Evolutionary conservation across 2,888 invertebrate species (phyloP), one percentile per base, ranked within the genome.

Genomic region (Agriotes lineatus): DNA sequence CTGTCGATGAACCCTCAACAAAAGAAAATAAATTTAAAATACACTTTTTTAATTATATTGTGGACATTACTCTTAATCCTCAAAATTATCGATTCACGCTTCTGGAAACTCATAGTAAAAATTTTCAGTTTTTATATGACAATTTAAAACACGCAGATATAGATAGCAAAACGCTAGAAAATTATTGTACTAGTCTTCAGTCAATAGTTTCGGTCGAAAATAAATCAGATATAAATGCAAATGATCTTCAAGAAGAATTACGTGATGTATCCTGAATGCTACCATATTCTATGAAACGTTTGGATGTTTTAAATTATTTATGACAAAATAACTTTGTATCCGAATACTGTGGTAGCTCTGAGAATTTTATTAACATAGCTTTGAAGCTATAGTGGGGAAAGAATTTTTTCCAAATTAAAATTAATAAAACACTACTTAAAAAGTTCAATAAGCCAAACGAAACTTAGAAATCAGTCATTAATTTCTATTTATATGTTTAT

Each of bases 1-100:
- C 61, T 67, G 60, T 67, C 35, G 67, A 70, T 70, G 67, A 69
- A 67, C 67, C 68, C 42, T 65, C 62, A 52, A 70, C 56, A 62
- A 65, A 70, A 42, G 56, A 50, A 66, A 52, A 66, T 61, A 14
- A 54, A 56, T 42, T 57, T 69, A 60, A 69, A 58, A 45, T n/a
- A n/a, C n/a, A n/a, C n/a, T n/a, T 69, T 60, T 60, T 48, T 69
- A 44, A 64, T n/a, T n/a, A n/a, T n/a, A n/a, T n/a, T n/a, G n/a
- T n/a, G n/a, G n/a, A n/a, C n/a, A n/a, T n/a, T n/a, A n/a, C n/a
- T n/a, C n/a, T n/a, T n/a, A n/a, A n/a, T n/a, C n/a, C n/a, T n/a
- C n/a, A n/a, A n/a, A n/a, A 59, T 69, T 64, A 69, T 61, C 61
- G 65, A 69, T 69, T 65, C 61, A 56, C 58, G 42, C 25, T 64